Base-by-base conservation (phyloP, 2,888 invertebrate genomes). In the Leistus spinibarbis region DNA sequence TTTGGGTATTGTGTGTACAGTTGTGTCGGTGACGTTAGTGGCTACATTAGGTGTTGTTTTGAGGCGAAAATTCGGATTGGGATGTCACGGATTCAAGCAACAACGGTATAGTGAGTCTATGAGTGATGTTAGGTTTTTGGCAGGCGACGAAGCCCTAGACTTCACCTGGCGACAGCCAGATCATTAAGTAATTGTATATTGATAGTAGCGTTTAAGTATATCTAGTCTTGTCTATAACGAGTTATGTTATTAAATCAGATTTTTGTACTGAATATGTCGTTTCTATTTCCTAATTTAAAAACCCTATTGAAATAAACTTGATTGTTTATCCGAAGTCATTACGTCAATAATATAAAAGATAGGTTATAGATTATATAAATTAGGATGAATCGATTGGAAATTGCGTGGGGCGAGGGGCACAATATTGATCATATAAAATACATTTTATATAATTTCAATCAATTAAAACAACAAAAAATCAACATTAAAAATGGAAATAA, bases 91-190 rank as follows among this genome's bases (percentile, higher is more conserved):
- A 4, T 72, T 69, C 53, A 56, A 60, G 1, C 9, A n/a, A 27
- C 17, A 66, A 20, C 40, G 68, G 20, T 23, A 54, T 40, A 60
- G 56, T 13, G 76, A 74, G 13, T 74, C 74, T 17, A 68, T 76
- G 77, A 89, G 89, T 68, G 89, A 90, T 78, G 89, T 90, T 0
- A 81, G 89, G 75, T 90, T 87, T 81, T 82, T 89, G 57, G 88
- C 89, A 0, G 85, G 87, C 23, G 88, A 89, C 74, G 90, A 90
- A 79, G 82, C 86, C 54, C 80, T 89, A 16, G 88, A 89, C 80
- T 88, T 89, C 77, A 87, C 83, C 76, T 77, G 88, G 66, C 86
- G 87, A 1, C 83, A 82, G 54, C 85, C 86, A 10, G 70, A 73
- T 54, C 56, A 66, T 24, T 66, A 73, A 66, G 4, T 20, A 5